Base-by-base conservation (phyloP, 2,113 vertebrate genomes). In the Vanacampus margaritifer region DNA sequence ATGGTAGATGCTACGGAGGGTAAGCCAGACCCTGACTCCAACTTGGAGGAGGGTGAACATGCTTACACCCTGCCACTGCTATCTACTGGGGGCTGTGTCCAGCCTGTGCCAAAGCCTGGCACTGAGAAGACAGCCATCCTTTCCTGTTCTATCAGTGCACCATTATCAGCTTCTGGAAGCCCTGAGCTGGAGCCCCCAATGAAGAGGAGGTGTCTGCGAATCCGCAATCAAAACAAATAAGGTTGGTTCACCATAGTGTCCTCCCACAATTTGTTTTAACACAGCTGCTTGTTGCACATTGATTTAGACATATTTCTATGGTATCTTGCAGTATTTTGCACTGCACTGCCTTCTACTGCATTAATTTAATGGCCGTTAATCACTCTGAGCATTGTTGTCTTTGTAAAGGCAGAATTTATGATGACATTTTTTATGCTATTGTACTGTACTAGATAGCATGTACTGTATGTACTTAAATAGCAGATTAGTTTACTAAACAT, bases 151-250 rank as follows among this genome's bases (percentile, higher is more conserved):
- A 86, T 92, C 81, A 93, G 94, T 74, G 89, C 94, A 74, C 91
- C 96, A n/a, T 91, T 98, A 74, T 92, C 96, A 79, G 89, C 91
- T 80, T 89, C 93, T 21, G 95, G 95, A 85, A 93, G 95, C 74
- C 93, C 96, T 45, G 97, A 99, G 89, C 91, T 96, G 83, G 95
- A 98, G 91, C 97, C 96, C 50, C 95, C 96, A 8, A 88, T 98
- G 86, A 99, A 99, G 93, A 95, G 97, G 91, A 96, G 97, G 93
- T 99, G 97, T 88, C 94, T 99, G 93, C 96, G 97, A 92, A 99
- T 98, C 90, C 94, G 97, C 95, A 99, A 99, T 95, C 97, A 99
- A 92, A 99, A 99, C 93, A 98, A 99, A 93, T 99, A 76, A 92
- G 85, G 87, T 89, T 26, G 41, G 80, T 71, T 64, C 6, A 7